phyloP scores from a whole-genome alignment of 23 tunicate genomes.

The Pegea sp. region DNA sequence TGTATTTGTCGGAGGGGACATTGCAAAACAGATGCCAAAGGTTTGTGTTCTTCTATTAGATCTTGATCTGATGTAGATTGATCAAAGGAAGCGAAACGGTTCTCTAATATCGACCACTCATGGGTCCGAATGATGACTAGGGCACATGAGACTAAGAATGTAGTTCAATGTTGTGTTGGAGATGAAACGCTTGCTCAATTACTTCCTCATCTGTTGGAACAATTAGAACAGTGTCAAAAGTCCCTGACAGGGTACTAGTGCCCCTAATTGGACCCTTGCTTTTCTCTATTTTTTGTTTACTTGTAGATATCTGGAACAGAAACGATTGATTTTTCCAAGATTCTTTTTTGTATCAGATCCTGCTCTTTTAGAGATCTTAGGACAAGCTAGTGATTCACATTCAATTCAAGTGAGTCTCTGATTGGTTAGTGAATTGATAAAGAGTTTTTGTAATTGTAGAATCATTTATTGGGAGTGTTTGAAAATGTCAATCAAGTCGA shows the following conservation, averaged over 20 bases:
- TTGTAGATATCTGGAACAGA: slow-evolving; percentile 76
- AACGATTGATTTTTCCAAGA: slow-evolving; percentile 90
- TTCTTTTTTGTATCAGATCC: slow-evolving; percentile 99
- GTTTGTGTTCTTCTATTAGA: slow-evolving; percentile 8
- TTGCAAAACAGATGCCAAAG: slow-evolving; percentile 94
- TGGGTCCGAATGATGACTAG: slow-evolving; percentile 97
- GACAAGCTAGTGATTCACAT: slow-evolving; percentile 97
- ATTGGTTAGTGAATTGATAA: no score
- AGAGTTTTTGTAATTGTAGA: no score
- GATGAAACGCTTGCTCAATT: slow-evolving; percentile 88
- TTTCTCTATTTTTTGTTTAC: background rate
- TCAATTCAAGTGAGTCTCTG: slow-evolving; percentile 39
- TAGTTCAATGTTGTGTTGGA: slow-evolving; percentile 96
- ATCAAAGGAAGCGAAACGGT: slow-evolving; percentile 84
- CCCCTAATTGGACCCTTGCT: background rate
- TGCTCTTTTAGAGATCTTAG: slow-evolving; percentile 88
- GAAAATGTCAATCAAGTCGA: slow-evolving; percentile 84
- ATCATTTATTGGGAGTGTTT: slow-evolving; percentile 89
- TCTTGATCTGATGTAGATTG: background rate
- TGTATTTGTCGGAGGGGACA: slow-evolving; percentile 98
- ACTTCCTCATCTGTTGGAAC: slow-evolving; percentile 84
- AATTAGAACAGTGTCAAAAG: slow-evolving; percentile 93
- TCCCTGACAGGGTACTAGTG: slow-evolving; percentile 75
- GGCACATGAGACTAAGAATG: slow-evolving; percentile 88
- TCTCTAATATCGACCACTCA: slow-evolving; percentile 91